These are phyloP conservation scores for Phylloscopus whistleri DNA, from an alignment of 2,113 vertebrate species.

Conservation along the genomic window DNA sequence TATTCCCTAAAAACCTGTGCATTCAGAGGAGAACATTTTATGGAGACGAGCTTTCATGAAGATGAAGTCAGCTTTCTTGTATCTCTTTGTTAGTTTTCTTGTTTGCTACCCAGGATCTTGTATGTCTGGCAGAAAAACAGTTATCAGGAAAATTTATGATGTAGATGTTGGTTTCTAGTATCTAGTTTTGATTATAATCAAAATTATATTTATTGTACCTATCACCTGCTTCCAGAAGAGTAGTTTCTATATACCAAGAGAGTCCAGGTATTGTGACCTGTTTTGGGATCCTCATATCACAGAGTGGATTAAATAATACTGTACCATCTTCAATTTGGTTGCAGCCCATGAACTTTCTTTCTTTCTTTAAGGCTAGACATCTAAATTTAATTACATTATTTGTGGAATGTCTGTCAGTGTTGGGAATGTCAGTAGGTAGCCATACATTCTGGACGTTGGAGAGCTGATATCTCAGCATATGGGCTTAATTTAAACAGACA, in stretches of 20 bases:
- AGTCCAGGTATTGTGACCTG: background rate
- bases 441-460: background rate
- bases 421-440: background rate
- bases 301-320: background rate
- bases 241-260: background rate
- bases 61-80: background rate
- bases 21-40: background rate
- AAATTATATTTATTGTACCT: background rate
- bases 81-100: background rate
- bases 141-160: background rate
- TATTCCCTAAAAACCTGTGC: background rate
- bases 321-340: background rate
- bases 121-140: background rate
- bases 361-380: background rate
- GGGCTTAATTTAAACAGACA: conserved; percentile 38
- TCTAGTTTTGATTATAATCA: too few relatives aligned
- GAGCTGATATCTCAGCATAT: background rate
- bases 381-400: background rate
- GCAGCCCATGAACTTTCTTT: background rate
- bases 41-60: background rate
- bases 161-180: background rate
- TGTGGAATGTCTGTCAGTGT: background rate
- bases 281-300: background rate
- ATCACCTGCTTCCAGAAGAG: background rate
- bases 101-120: background rate